A percentile compares a stretch with the other conserved stretches of the same genome.
Evolutionary conservation across 2,888 invertebrate species (phyloP).

Genomic region (Papilio elwesi): DNA sequence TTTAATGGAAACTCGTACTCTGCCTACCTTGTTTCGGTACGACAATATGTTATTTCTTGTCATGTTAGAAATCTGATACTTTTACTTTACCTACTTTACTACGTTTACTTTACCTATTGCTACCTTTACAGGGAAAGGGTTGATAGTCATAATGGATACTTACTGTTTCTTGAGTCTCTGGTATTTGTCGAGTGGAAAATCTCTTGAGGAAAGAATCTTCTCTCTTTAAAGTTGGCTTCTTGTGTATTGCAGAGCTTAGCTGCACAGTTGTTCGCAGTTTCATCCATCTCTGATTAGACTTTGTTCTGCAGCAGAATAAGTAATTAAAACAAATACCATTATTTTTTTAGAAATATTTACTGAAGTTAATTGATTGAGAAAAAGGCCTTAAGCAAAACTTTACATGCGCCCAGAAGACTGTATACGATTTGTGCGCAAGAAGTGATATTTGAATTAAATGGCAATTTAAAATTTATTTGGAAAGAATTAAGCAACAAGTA

Average conservation of each 20-base stretch:
- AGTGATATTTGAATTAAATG: background rate
- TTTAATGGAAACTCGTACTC: too few relatives aligned
- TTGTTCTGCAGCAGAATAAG: constrained; percentile 86
- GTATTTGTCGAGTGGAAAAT: constrained; percentile 96
- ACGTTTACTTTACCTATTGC: too few relatives aligned
- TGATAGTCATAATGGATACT: constrained; percentile 48
- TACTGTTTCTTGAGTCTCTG: constrained; percentile 92
- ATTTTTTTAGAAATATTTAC: background rate
- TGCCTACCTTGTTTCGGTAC: too few relatives aligned
- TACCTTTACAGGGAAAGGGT: too few relatives aligned
- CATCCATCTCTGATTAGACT: constrained; percentile 98
- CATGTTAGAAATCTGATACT: too few relatives aligned
- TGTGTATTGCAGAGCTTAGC: constrained; percentile 94
- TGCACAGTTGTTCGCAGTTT: constrained; percentile 97
- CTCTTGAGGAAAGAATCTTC: constrained; percentile 97
- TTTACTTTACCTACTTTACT: too few relatives aligned
- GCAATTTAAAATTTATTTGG: background rate
- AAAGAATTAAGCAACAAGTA: background rate
- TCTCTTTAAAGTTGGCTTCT: constrained; percentile 94
- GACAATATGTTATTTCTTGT: too few relatives aligned
- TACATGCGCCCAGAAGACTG: constrained; percentile 60
- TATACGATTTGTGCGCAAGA: constrained; percentile 17
- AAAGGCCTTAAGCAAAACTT: constrained; percentile 57
- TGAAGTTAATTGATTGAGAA: constrained; percentile 39
- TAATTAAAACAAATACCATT: constrained; percentile 41